phyloP scores from a whole-genome alignment of 2,888 invertebrate species.

The Noctua comes region DNA sequence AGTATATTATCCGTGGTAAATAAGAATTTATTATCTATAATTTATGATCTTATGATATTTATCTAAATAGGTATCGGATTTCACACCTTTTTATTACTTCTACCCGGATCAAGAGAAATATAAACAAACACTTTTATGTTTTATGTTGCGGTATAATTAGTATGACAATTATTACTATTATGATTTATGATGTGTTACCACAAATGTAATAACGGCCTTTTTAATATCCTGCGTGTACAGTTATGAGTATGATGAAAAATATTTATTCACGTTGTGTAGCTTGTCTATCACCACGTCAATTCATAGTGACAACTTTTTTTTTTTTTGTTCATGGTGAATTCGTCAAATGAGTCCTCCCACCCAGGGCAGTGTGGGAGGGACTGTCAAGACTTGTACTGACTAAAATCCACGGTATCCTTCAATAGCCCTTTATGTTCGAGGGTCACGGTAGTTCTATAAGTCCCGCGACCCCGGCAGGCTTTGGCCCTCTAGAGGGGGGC shows the following conservation, averaged over 20 bases:
- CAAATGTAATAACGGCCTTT: background rate
- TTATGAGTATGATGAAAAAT: background rate
- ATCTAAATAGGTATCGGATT: background rate
- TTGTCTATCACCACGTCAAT: background rate
- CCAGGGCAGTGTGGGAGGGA: too few relatives aligned
- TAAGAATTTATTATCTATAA: constrained; percentile 1
- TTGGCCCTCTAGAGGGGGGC: too few relatives aligned
- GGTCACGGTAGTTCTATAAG: too few relatives aligned
- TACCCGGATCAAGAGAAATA: constrained; percentile 6
- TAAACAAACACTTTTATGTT: background rate
- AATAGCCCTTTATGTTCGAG: too few relatives aligned
- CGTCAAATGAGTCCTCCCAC: too few relatives aligned
- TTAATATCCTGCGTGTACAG: background rate
- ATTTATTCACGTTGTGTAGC: background rate
- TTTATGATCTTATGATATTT: background rate
- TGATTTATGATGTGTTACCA: constrained; percentile 8
- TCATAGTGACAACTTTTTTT: background rate
- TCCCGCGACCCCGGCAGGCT: too few relatives aligned
- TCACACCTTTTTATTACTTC: constrained; percentile 19
- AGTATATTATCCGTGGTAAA: background rate
- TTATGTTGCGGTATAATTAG: background rate
- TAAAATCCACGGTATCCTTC: too few relatives aligned
- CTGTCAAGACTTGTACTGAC: too few relatives aligned
- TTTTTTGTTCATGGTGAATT: too few relatives aligned
- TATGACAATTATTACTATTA: background rate